Evolutionary conservation across 1,140 invertebrate genomes (phyloP).

Genomic region (Drosophila tristis): DNA sequence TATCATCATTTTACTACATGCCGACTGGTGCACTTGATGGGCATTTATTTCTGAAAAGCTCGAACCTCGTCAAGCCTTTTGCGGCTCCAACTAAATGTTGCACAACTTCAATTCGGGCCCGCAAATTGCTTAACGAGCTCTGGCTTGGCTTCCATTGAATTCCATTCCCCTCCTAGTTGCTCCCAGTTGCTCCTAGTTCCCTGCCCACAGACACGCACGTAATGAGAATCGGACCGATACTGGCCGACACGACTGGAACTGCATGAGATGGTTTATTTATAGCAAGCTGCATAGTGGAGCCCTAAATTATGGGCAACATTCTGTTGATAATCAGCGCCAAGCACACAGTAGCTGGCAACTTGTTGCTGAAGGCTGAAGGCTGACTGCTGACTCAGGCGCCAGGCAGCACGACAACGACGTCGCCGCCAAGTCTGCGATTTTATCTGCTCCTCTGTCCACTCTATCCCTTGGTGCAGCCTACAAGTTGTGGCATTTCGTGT

Average conservation of each 20-base stretch:
- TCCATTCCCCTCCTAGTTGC: constrained; percentile 5
- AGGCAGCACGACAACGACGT: constrained; percentile 41
- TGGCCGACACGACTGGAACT: constrained; percentile 38
- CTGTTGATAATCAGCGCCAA: constrained; percentile 16
- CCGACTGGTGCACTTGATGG: constrained; percentile 21
- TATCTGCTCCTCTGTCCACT: constrained; percentile 57
- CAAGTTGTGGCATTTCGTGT: constrained; percentile 64
- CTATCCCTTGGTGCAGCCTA: constrained; percentile 35
- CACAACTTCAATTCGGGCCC: neutral
- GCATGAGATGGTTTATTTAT: constrained; percentile 51
- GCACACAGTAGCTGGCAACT: constrained; percentile 47
- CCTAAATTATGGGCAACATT: constrained; percentile 69
- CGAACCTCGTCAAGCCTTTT: constrained; percentile 5
- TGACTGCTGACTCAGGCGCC: constrained; percentile 43
- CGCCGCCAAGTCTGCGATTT: constrained; percentile 74
- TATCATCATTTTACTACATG: constrained; percentile 7
- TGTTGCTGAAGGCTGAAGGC: constrained; percentile 36
- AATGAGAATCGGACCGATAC: constrained; percentile 38
- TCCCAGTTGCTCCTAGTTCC: constrained; percentile 8
- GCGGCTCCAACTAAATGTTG: constrained; percentile 10
- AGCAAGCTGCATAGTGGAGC: constrained; percentile 19
- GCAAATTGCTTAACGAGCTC: constrained; percentile 16
- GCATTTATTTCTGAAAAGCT: constrained; percentile 32
- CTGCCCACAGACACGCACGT: constrained; percentile 54
- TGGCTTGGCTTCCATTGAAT: constrained; percentile 6